Base-by-base conservation (phyloP, 2,113 vertebrate species). In the Tachuris rubrigastra region DNA sequence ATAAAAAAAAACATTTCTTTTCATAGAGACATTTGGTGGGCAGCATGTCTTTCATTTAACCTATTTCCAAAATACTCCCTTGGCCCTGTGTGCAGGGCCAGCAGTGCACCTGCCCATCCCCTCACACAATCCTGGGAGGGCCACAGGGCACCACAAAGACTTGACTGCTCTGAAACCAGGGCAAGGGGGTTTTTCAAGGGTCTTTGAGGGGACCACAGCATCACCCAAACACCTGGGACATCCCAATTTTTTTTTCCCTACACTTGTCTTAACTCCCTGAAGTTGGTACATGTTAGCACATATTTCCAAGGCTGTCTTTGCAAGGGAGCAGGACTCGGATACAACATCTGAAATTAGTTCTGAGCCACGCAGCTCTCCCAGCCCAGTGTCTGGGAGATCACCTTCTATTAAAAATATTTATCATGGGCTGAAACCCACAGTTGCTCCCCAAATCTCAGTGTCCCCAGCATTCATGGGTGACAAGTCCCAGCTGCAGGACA, bases 401-500 rank as follows among this genome's bases (percentile, higher is more conserved):
- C 35, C 31, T 55, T 71, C 52, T 49, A 28, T 11, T n/a, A 37
- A 37, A 87, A 37, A n/a, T 20, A 59, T 62, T 68, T 76, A 60
- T 49, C 1, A 0, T 21, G 10, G 67, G 7, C 44, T 68, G 16
- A 65, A 85, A 58, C 4, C 3, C 35, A 47, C 13, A 55, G 49
- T 10, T 79, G 18, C 68, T 71, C 20, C 37, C 37, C 75, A 83
- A 12, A 69, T 28, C n/a, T 58, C 27, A 28, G n/a, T 12, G 25
- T 27, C 17, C 17, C 0, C 1, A 66, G 46, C 0, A 0, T 53
- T 69, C 37, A 2, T 25, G 14, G 28, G 49, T 30, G 28, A 66
- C 42, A 80, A 76, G 60, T 6, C 35, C 9, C 18, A 24, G 5
- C 2, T 63, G 16, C 35, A 71, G 52, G 24, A 76, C 15, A 35